Evolutionary conservation across 2,113 vertebrate genomes (phyloP).

Genomic region (Puntigrus tetrazona): DNA sequence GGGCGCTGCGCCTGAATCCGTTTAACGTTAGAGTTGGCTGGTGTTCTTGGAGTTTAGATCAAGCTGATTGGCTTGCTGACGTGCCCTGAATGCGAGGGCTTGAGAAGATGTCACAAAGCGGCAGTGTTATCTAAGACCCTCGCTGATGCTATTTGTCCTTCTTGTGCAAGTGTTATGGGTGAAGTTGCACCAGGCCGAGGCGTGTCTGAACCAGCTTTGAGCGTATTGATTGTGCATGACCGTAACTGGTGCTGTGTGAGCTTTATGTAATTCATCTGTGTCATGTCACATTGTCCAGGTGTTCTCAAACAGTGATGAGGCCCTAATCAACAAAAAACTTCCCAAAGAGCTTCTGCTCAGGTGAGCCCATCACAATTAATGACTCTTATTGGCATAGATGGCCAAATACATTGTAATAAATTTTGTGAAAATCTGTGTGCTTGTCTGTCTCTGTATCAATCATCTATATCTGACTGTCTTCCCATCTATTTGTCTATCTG

Average conservation of each 20-base stretch:
- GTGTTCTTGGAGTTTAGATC: conserved; percentile 40
- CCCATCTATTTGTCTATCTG: background rate
- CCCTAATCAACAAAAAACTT: conserved; percentile 95
- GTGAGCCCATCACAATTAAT: conserved; percentile 66
- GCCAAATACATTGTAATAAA: background rate
- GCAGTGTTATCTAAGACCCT: background rate
- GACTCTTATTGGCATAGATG: background rate
- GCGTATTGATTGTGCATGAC: background rate
- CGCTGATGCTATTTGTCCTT: background rate
- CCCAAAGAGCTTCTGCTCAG: conserved; percentile 96
- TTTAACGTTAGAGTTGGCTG: conserved; percentile 63
- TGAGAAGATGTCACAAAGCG: conserved; percentile 21
- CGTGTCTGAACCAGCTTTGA: background rate
- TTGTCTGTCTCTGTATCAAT: background rate
- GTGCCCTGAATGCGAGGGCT: conserved; percentile 33
- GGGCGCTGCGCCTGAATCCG: conserved; percentile 65
- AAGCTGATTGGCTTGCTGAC: conserved; percentile 32
- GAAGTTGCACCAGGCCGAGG: background rate
- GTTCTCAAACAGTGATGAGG: conserved; percentile 94
- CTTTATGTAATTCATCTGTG: conserved; percentile 57
- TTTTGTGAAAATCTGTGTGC: background rate
- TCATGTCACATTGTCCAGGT: conserved; percentile 73
- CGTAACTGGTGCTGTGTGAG: background rate
- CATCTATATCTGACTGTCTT: background rate
- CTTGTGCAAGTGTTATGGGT: background rate